phyloP scores from a whole-genome alignment of 2,888 invertebrate genomes.

The Minunthozetes semirufus region DNA sequence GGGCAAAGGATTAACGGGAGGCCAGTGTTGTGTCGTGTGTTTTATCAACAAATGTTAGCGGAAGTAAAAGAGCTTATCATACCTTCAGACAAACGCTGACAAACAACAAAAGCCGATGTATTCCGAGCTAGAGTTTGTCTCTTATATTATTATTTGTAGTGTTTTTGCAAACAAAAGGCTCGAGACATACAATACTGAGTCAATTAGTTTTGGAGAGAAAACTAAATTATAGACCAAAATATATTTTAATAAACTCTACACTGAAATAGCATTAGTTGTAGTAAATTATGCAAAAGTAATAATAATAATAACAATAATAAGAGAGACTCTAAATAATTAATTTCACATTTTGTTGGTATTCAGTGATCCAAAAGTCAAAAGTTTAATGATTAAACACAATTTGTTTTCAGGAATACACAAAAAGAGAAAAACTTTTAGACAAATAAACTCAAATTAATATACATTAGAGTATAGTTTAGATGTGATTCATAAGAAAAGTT shows the following conservation, averaged over 20 bases:
- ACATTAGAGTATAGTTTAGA: background rate
- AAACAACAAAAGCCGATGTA: conserved; percentile 1
- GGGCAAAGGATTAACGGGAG: background rate
- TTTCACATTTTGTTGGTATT: conserved; percentile 22
- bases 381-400: conserved; percentile 1
- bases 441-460: background rate
- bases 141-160: background rate
- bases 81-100: conserved; percentile 20
- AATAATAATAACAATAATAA: conserved; percentile 3
- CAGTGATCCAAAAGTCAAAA: background rate
- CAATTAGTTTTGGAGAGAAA: conserved; percentile 8
- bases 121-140: background rate
- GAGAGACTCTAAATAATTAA: conserved; percentile 20
- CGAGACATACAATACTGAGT: background rate
- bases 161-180: conserved; percentile 17
- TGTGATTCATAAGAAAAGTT: background rate
- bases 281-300: background rate
- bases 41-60: conserved; percentile 26
- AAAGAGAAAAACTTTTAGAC: background rate
- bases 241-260: background rate
- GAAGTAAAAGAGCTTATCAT: conserved; percentile 30
- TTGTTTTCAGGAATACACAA: background rate
- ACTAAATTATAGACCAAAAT: conserved; percentile 10
- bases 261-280: background rate
- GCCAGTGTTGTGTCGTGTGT: background rate